These are phyloP conservation scores for Isichthys henryi DNA, from an alignment of 2,113 vertebrate genomes.

Conservation along the genomic window DNA sequence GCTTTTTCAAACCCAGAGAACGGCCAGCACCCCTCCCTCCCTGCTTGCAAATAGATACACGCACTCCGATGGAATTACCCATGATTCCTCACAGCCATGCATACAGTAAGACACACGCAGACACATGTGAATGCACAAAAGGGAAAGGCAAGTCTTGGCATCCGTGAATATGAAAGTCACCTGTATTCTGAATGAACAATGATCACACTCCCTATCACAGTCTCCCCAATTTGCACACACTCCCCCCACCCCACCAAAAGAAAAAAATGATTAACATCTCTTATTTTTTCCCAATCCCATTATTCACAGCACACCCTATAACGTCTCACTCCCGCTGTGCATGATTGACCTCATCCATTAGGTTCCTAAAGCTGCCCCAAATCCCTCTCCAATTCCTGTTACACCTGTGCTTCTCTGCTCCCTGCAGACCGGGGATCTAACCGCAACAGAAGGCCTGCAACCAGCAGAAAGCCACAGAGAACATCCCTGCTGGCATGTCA, in stretches of 20 bases:
- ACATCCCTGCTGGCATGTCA: neutral
- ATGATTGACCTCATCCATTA: slow-evolving; percentile 50
- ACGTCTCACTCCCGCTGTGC: neutral
- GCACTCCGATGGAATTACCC: neutral
- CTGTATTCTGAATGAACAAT: slow-evolving; percentile 32
- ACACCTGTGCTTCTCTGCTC: neutral
- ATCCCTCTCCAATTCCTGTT: neutral
- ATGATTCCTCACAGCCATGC: neutral
- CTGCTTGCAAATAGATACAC: neutral
- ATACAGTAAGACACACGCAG: neutral
- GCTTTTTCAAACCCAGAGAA: slow-evolving; percentile 11
- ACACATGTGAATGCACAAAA: neutral
- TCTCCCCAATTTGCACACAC: neutral
- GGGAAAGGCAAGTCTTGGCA: neutral
- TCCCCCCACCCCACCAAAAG: neutral
- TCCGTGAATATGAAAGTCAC: neutral
- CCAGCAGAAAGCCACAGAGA: neutral
- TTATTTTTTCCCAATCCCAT: slow-evolving; percentile 38
- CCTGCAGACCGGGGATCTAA: neutral
- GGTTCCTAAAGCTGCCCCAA: slow-evolving; percentile 47
- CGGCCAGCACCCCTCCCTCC: neutral
- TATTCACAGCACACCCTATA: slow-evolving; percentile 35
- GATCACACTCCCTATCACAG: slow-evolving; percentile 16
- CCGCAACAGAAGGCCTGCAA: neutral
- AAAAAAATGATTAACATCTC: slow-evolving; percentile 40